phyloP scores from a whole-genome alignment of 2,888 invertebrate species.

The Drosophila ezoana region DNA sequence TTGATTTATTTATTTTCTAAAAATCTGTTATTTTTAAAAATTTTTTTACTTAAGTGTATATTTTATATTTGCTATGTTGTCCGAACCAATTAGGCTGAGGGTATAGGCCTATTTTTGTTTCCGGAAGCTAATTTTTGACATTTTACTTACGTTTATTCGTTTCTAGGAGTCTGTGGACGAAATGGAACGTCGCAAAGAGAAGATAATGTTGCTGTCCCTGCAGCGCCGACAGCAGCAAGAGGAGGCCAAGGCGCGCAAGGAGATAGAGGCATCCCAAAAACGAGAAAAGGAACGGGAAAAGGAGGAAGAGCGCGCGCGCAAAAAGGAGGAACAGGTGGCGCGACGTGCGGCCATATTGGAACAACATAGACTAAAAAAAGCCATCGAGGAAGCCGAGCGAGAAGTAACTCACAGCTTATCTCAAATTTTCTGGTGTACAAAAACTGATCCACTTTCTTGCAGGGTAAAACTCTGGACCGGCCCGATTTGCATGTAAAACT shows the following conservation, averaged over 20 bases:
- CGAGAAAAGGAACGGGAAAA: conserved; percentile 91
- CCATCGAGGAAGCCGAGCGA: conserved; percentile 95
- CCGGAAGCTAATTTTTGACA: too few relatives aligned
- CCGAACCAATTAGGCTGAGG: not conserved
- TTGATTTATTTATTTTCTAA: conserved; percentile 8
- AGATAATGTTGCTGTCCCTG: conserved; percentile 94
- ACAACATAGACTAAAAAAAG: conserved; percentile 96
- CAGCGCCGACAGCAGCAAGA: conserved; percentile 96
- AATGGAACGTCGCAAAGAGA: conserved; percentile 96
- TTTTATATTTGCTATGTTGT: conserved; percentile 4
- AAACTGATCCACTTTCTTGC: conserved; percentile 18
- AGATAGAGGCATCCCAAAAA: conserved; percentile 91
- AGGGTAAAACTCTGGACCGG: conserved; percentile 93
- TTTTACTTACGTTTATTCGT: not conserved
- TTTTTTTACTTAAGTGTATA: not conserved
- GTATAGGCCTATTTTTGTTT: not conserved
- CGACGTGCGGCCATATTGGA: conserved; percentile 95
- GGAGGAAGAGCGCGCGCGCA: conserved; percentile 90
- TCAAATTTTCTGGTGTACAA: fast-evolving
- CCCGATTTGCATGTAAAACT: conserved; percentile 87
- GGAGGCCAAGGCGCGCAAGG: conserved; percentile 93
- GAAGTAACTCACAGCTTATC: conserved; percentile 86
- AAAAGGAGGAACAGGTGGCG: conserved; percentile 93
- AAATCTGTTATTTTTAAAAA: not conserved
- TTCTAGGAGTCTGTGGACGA: conserved; percentile 92